Evolutionary conservation across 2,888 invertebrate genomes (phyloP), one percentile per base, ranked within the genome.

Genomic region (Nephrotoma appendiculata): DNA sequence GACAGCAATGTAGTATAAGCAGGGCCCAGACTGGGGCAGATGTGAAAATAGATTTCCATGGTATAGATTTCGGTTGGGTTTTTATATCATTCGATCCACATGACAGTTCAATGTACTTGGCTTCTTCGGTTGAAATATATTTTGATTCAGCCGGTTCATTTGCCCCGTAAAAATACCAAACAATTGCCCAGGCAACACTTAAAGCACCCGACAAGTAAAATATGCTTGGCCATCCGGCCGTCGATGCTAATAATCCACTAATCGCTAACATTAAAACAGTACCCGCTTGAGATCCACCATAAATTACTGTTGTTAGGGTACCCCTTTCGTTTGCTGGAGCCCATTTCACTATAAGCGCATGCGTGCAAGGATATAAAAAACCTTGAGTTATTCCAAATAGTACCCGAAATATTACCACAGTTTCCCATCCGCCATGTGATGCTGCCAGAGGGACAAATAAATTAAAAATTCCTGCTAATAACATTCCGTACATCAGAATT

Each of bases 281-380:
- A 2, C 96, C 96, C 1, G 96, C 92, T 89, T 95, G 95, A 12
- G 94, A 94, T 86, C 96, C 96, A 87, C 94, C 93, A 89, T 94
- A 94, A 0, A 94, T 93, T 85, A 94, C 93, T 87, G 94, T 93
- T 87, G 94, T 94, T 87, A 95, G 91, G 41, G 95, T 92, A 86
- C 95, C 94, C 87, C 95, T 92, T 89, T 96, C 96, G 0, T 92
- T 89, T 0, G 92, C 91, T 0, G 96, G 96, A 0, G 93, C 89
- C 95, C 95, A 95, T 89, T 94, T 94, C 0, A 95, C 93, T 19
- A 95, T 89, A 2, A 94, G 90, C 0, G 94, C 94, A 88, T 95
- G 94, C 0, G 94, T 90, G 87, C 93, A 93, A 0, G 95, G 95
- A 89, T 94, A 94, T 88, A 94, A 91, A 41, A 93, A 91, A 0